Conservation (phyloP, 2,797 vertebrate species). For the Hydrophis major region DNA sequence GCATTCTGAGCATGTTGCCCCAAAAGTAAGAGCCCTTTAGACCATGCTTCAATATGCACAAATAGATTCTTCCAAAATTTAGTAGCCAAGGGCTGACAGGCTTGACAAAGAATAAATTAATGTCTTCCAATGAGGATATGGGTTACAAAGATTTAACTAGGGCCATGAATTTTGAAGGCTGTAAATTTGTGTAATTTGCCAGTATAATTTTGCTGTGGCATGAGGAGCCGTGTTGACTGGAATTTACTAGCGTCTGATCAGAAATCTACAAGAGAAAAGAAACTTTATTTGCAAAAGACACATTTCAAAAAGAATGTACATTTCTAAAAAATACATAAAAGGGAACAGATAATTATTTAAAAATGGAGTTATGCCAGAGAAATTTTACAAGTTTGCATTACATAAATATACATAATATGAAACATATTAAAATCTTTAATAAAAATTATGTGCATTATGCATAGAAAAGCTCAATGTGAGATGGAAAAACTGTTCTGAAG, state of each 20-base stretch:
- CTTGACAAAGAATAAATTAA: background rate
- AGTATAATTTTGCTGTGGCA: background rate
- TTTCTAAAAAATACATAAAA: background rate
- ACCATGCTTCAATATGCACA: slow-evolving; percentile 1
- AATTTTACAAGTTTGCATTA: background rate
- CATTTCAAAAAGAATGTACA: background rate
- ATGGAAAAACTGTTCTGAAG: background rate
- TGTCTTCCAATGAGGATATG: background rate
- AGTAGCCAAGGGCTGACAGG: slow-evolving; percentile 20
- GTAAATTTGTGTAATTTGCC: background rate
- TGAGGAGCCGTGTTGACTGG: background rate
- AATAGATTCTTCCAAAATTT: slow-evolving; percentile 40
- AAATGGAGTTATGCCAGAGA: background rate
- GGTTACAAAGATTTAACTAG: background rate
- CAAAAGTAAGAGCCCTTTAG: slow-evolving; percentile 23
- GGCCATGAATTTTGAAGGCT: background rate
- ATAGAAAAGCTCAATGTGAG: background rate
- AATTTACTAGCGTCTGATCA: background rate
- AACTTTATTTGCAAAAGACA: background rate
- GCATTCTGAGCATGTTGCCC: slow-evolving; percentile 27
- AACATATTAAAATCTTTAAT: background rate
- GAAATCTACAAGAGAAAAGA: background rate
- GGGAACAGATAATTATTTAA: background rate
- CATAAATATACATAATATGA: background rate
- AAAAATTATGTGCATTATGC: background rate